Conservation (phyloP, 2,888 invertebrate species). For the Podabrus alpinus region DNA sequence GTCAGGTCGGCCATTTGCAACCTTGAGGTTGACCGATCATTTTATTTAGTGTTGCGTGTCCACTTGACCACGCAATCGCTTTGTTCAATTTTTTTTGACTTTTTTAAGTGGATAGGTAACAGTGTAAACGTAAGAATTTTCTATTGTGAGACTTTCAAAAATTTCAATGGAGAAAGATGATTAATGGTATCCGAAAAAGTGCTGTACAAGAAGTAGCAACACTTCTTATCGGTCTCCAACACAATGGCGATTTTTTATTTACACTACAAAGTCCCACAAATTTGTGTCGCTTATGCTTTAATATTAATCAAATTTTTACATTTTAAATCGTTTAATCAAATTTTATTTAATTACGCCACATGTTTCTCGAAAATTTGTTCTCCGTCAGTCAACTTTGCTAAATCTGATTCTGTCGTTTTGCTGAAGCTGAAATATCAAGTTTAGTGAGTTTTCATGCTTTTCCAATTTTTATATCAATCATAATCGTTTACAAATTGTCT, state of each 20-base stretch:
- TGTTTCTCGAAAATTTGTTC: neutral
- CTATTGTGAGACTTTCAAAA: neutral
- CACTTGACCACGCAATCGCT: constrained; percentile 24
- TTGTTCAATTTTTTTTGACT: constrained; percentile 19
- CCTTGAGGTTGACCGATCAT: constrained; percentile 52
- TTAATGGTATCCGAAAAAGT: neutral
- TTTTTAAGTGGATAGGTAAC: constrained; percentile 12
- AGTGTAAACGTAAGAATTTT: neutral
- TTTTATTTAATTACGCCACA: neutral
- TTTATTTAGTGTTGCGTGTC: constrained; percentile 47
- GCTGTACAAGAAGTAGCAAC: neutral
- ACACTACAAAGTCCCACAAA: neutral
- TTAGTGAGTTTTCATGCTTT: neutral
- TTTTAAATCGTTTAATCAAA: neutral
- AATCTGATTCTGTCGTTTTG: neutral
- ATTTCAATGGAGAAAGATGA: neutral
- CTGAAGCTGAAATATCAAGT: neutral
- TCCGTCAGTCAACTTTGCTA: neutral
- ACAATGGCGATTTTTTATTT: neutral
- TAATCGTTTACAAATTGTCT: neutral
- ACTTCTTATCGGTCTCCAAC: neutral
- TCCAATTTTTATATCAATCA: neutral
- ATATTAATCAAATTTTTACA: neutral
- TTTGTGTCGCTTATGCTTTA: neutral
- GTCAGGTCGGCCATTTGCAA: constrained; percentile 44